Conservation (phyloP, 1,140 invertebrate species). For the Dendrolimus punctatus region DNA sequence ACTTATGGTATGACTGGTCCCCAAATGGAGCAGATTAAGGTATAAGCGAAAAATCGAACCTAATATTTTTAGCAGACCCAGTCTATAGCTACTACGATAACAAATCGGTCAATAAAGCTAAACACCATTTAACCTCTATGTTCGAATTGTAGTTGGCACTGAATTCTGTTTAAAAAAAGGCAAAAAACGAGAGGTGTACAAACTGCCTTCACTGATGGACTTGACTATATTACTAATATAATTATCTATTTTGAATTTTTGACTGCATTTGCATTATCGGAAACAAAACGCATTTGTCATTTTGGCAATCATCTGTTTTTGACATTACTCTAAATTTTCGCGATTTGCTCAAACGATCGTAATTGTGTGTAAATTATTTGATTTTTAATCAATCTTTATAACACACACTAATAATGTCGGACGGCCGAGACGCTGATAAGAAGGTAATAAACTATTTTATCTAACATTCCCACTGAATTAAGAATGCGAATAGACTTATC, state of each 20-base stretch:
- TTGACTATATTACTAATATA: no score
- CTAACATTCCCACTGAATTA: slow-evolving; percentile 3
- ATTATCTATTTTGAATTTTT: not conserved
- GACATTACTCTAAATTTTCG: slow-evolving; percentile 8
- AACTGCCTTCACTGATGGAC: no score
- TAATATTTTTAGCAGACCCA: no score
- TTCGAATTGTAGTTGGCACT: no score
- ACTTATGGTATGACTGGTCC: no score
- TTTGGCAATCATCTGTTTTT: slow-evolving; percentile 25
- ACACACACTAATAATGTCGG: slow-evolving; percentile 22
- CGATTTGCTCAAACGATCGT: slow-evolving; percentile 12
- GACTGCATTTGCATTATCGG: not conserved
- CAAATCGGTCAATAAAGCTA: no score
- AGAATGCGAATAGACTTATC: slow-evolving; percentile 12
- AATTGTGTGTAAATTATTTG: slow-evolving; percentile 8
- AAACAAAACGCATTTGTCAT: slow-evolving; percentile 16
- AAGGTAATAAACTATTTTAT: slow-evolving; percentile 29
- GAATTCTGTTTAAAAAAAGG: no score
- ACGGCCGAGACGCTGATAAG: slow-evolving; percentile 27
- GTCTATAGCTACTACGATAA: no score
- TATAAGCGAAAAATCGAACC: no score
- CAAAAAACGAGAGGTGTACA: no score
- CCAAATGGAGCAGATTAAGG: no score
- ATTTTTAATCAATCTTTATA: slow-evolving; percentile 11
- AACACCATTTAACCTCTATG: no score